A percentile compares a stretch with the other conserved stretches of the same genome.
Conservation (phyloP, 1,140 invertebrate genomes). For the Drosophila chauvacae region DNA sequence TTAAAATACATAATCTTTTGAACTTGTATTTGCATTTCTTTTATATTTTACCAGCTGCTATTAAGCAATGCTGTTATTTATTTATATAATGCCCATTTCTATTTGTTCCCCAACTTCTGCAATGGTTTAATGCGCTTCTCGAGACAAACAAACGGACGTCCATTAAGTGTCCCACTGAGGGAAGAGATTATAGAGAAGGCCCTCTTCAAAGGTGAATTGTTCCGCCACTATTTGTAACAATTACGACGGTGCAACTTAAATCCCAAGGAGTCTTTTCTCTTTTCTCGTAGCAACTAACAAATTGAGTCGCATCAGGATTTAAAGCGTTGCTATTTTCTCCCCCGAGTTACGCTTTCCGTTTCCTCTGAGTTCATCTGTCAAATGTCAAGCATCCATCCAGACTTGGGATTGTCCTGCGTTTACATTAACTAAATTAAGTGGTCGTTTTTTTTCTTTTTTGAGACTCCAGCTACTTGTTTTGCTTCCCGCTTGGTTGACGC, state of each 20-base stretch:
- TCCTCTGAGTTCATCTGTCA: conserved; percentile 77
- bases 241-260: conserved; percentile 46
- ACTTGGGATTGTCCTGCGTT: conserved; percentile 45
- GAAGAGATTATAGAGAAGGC: neutral
- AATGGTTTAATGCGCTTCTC: conserved; percentile 49
- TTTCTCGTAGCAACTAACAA: conserved; percentile 55
- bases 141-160: conserved; percentile 43
- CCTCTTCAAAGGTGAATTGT: conserved; percentile 12
- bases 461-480: conserved; percentile 5
- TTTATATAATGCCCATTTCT: conserved; percentile 52
- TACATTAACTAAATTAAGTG: conserved; percentile 81
- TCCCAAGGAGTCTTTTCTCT: conserved; percentile 25
- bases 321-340: conserved; percentile 65
- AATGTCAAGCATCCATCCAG: conserved; percentile 59
- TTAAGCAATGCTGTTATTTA: conserved; percentile 49
- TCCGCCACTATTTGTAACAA: conserved; percentile 56
- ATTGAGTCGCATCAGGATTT: conserved; percentile 71
- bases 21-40: neutral
- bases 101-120: conserved; percentile 58
- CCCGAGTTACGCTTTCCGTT: conserved; percentile 14
- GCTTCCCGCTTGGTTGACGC: conserved; percentile 56
- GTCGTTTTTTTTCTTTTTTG: conserved; percentile 36
- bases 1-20: neutral
- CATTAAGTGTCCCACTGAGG: conserved; percentile 40
- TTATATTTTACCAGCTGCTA: conserved; percentile 29